Evolutionary conservation across 2,888 invertebrate species (phyloP), one percentile per base, ranked within the genome.

Genomic region (Strigamia crassipes): DNA sequence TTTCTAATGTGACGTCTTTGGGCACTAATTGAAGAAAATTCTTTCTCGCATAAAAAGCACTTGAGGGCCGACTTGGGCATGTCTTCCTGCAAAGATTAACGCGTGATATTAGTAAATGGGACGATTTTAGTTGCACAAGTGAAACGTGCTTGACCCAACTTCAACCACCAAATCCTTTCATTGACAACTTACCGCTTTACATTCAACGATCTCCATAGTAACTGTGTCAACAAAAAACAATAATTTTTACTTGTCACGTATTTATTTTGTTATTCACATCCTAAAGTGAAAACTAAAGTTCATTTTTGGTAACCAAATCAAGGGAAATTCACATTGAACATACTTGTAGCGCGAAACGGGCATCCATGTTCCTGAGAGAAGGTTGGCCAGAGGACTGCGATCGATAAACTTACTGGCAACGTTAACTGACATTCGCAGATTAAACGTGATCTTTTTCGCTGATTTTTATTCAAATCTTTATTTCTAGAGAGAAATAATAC

Each of bases 161-260:
- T 46, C n/a, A 46, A 38, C 38, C 38, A 38, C 38, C 38, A 38
- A 56, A 18, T 56, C 56, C n/a, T 18, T 18, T 18, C 56, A 18
- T 18, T 21, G 6, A 56, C 56, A 5, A 56, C 56, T 56, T 56
- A 56, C 56, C 56, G 56, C 56, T 56, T n/a, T 56, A 21, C 56
- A 8, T n/a, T 56, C 56, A 56, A 56, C 18, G 56, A n/a, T 56
- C 56, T 56, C 56, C 56, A 56, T 56, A 15, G 56, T 56, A 56
- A 56, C 56, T 56, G 56, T 56, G 56, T 56, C 56, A 56, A 56
- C 9, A 8, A 56, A 56, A 56, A 56, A 56, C 18, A 56, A 46
- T 56, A 56, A 56, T n/a, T 56, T 56, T 56, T 56, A 56, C 56
- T 56, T 56, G 56, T 56, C 56, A 56, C 56, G 56, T 18, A 56